Conservation (phyloP, 2,888 invertebrate species). For the Crepidodera aurea region DNA sequence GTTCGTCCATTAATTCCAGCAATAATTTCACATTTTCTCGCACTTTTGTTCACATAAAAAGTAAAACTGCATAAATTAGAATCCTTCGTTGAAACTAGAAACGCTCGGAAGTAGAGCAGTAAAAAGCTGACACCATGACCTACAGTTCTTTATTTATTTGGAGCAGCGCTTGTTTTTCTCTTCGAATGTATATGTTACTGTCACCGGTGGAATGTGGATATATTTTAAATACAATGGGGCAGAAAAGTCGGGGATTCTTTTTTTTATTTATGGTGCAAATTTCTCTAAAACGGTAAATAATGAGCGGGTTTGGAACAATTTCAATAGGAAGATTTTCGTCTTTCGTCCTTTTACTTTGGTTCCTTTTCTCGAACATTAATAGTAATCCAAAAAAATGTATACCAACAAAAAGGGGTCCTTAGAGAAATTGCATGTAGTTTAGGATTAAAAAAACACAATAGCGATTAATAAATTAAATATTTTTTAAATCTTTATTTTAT, state of each 20-base stretch:
- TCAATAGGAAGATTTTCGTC: no score
- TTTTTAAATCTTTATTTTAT: no score
- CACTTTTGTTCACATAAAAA: constrained; percentile 23
- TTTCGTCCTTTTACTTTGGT: no score
- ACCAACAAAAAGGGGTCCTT: no score
- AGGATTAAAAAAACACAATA: no score
- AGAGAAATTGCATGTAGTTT: no score
- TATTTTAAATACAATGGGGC: constrained; percentile 29
- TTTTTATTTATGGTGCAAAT: constrained; percentile 25
- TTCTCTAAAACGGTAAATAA: constrained; percentile 7
- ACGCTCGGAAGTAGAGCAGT: constrained; percentile 18
- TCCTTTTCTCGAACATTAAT: no score
- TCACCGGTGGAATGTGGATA: constrained; percentile 32
- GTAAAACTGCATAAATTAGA: constrained; percentile 32
- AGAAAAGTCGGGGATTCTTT: constrained; percentile 27
- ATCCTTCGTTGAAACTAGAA: constrained; percentile 12
- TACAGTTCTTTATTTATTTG: constrained; percentile 32
- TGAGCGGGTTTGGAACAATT: neutral
- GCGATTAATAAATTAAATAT: no score
- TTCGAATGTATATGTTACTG: constrained; percentile 35
- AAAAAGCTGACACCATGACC: constrained; percentile 31
- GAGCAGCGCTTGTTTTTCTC: constrained; percentile 30
- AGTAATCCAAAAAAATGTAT: no score
- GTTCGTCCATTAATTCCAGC: neutral
- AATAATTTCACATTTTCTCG: constrained; percentile 7